Conservation (phyloP, 2,888 invertebrate species). For the Nudaria mundana region DNA sequence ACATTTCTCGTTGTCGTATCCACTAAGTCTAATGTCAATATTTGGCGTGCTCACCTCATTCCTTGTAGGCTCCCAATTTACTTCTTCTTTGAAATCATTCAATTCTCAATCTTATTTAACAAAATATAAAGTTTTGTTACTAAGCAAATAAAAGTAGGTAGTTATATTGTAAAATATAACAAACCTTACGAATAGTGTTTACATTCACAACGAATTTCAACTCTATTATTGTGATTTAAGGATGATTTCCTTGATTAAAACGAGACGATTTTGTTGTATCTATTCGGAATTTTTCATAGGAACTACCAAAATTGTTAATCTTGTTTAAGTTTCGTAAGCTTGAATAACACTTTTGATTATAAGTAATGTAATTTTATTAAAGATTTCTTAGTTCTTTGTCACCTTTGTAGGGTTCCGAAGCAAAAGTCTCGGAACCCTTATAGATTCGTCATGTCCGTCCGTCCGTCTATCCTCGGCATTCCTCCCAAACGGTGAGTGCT, state of each 20-base stretch:
- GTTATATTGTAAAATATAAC: conserved; percentile 35
- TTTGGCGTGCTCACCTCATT: conserved; percentile 65
- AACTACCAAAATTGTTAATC: conserved; percentile 38
- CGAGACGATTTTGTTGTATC: conserved; percentile 33
- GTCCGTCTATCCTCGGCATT: no score
- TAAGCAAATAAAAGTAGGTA: conserved; percentile 17
- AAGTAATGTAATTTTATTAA: conserved; percentile 24
- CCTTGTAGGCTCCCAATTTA: conserved; percentile 38
- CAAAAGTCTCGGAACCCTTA: no score
- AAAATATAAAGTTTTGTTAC: conserved; percentile 2
- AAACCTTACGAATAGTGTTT: conserved; percentile 48
- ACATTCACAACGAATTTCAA: conserved; percentile 40
- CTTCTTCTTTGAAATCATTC: conserved; percentile 5
- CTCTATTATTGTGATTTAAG: conserved; percentile 41
- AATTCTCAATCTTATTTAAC: conserved; percentile 13
- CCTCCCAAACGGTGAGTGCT: no score
- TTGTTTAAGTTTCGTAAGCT: conserved; percentile 31
- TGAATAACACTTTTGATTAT: conserved; percentile 27
- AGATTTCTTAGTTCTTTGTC: conserved; percentile 21
- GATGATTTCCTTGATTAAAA: conserved; percentile 35
- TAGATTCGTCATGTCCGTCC: no score
- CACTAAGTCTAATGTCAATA: conserved; percentile 70
- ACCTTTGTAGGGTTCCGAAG: no score
- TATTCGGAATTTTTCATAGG: conserved; percentile 30
- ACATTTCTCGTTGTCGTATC: conserved; percentile 67